Evolutionary conservation across 2,888 invertebrate genomes (phyloP), one percentile per base, ranked within the genome.

Genomic region (Orchesellides sinensis): DNA sequence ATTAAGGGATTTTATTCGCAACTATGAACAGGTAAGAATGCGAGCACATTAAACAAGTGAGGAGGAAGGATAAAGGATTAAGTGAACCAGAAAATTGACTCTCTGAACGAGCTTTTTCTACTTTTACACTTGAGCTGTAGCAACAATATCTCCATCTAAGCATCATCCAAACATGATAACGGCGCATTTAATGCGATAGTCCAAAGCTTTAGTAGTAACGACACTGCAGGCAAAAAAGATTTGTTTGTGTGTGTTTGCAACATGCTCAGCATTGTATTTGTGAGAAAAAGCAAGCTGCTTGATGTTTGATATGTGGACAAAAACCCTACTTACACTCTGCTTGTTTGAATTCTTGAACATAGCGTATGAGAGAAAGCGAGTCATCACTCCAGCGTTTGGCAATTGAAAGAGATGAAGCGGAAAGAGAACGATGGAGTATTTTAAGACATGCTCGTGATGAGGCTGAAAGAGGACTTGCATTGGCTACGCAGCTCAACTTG

Each of bases 1-100:
- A 90, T 92, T 98, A 81, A 92, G 97, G 81, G 97, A 98, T 91
- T 98, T 98, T 90, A 97, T 98, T 89, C 93, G 97, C 88, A 97
- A 96, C 91, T 98, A 96, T 91, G 98, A 98, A 91, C 96, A 95
- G 93, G 95, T 95, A 91, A 47, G 89, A 75, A 47, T 56, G 25
- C 10, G 23, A n/a, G 27, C 47, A 72, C 45, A 45, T 66, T 77
- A 66, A 65, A 25, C 63, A 65, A 74, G 63, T 74, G 65, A 74
- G 63, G 47, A 32, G 74, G 45, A 27, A n/a, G 68, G 69, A 79
- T 70, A 79, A 79, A 79, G 65, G 70, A 70, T 63, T 63, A 63
- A 79, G 70, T 52, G 79, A 79, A 79, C 79, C 79, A 70, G 79
- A 79, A 79, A 79, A 79, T 79, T 79, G 79, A 79, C 79, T 79